phyloP scores from a whole-genome alignment of 2,888 invertebrate species.

The Catocala sponsa region DNA sequence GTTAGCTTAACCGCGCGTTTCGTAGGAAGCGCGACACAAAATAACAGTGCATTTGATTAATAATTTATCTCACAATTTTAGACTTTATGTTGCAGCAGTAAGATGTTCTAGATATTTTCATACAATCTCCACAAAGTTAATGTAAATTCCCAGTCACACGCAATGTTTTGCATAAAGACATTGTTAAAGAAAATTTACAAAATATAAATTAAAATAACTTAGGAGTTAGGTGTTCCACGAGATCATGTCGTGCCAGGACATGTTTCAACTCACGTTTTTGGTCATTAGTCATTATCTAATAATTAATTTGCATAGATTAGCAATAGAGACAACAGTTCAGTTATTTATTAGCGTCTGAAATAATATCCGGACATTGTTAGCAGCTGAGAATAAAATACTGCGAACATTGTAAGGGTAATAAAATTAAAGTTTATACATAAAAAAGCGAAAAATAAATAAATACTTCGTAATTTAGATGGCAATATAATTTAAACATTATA shows the following conservation, averaged over 20 bases:
- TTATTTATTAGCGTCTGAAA: neutral
- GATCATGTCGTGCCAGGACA: constrained; percentile 31
- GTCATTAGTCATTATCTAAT: no score
- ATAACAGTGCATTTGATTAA: constrained; percentile 22
- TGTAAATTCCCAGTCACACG: constrained; percentile 70
- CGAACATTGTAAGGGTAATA: no score
- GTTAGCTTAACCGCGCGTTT: constrained; percentile 35
- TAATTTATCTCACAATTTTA: constrained; percentile 31
- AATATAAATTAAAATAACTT: constrained; percentile 20
- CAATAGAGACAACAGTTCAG: constrained; percentile 28
- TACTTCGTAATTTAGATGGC: constrained; percentile 1
- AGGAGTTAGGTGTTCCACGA: constrained; percentile 33
- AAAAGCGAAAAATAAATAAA: neutral
- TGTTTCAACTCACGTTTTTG: constrained; percentile 33
- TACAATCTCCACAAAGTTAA: constrained; percentile 29
- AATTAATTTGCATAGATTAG: constrained; percentile 40
- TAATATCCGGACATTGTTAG: neutral
- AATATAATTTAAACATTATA: constrained; percentile 27
- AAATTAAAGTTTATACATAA: no score
- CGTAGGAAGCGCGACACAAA: constrained; percentile 34
- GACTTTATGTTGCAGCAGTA: constrained; percentile 35
- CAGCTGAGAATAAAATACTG: neutral
- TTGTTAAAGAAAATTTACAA: constrained; percentile 63
- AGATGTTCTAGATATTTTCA: constrained; percentile 20
- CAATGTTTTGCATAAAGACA: constrained; percentile 67